Evolutionary conservation across 2,888 invertebrate genomes (phyloP).

Genomic region (Cylindroiulus punctatus): DNA sequence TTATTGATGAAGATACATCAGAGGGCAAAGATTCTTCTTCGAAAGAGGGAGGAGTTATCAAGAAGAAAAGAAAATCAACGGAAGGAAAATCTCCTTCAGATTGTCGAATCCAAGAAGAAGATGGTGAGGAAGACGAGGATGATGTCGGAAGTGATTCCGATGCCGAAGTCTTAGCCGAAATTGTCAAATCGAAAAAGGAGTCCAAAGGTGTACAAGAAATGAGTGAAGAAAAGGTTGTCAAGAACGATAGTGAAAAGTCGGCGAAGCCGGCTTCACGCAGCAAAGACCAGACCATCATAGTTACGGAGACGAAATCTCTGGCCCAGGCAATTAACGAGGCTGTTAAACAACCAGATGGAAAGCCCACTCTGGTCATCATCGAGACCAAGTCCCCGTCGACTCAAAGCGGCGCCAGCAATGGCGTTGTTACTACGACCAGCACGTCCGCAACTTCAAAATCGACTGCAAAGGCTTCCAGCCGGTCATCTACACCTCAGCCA

Average conservation of each 20-base stretch:
- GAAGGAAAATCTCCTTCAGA: neutral
- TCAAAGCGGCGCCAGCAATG: constrained; percentile 24
- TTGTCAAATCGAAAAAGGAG: constrained; percentile 58
- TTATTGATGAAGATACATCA: neutral
- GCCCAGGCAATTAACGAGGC: constrained; percentile 59
- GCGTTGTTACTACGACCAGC: constrained; percentile 44
- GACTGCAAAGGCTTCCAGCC: neutral
- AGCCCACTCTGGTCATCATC: constrained; percentile 81
- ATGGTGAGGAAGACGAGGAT: constrained; percentile 59
- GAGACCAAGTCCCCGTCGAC: constrained; percentile 72
- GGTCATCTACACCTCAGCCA: neutral
- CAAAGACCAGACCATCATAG: constrained; percentile 70
- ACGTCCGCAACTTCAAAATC: constrained; percentile 41
- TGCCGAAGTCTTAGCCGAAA: constrained; percentile 61
- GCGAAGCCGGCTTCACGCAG: neutral
- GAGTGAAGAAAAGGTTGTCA: constrained; percentile 61
- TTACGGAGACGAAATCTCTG: constrained; percentile 73
- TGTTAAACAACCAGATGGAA: constrained; percentile 65
- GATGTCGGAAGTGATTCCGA: constrained; percentile 61
- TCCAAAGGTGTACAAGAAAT: constrained; percentile 57
- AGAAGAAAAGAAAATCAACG: neutral
- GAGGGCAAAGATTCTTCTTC: neutral
- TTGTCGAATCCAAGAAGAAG: constrained; percentile 54
- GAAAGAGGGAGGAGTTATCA: neutral
- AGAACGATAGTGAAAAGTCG: constrained; percentile 60